phyloP scores from a whole-genome alignment of 1,140 invertebrate species.

The Drosophila pachea region DNA sequence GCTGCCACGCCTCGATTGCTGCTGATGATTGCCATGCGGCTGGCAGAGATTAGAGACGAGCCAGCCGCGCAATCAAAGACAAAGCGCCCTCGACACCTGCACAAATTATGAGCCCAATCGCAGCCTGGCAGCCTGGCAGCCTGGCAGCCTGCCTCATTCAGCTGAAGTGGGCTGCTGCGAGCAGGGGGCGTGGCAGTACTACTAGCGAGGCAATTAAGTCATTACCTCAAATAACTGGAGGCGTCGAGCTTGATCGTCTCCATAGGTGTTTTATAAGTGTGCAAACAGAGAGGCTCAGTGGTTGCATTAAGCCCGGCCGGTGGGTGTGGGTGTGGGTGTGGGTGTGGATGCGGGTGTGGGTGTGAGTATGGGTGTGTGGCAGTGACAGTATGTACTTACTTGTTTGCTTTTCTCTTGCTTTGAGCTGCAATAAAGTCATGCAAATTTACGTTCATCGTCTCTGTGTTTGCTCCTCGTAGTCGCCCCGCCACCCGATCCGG shows the following conservation, averaged over 20 bases:
- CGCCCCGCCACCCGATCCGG: not conserved
- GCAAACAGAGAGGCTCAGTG: slow-evolving; percentile 68
- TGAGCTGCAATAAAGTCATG: slow-evolving; percentile 71
- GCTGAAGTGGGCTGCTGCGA: slow-evolving; percentile 7
- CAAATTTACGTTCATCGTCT: slow-evolving; percentile 58
- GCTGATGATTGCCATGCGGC: slow-evolving; percentile 52
- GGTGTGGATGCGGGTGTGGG: slow-evolving; percentile 10
- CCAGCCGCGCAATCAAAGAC: slow-evolving; percentile 69
- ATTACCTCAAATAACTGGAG: slow-evolving; percentile 68
- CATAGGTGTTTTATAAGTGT: slow-evolving; percentile 69
- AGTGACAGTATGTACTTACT: slow-evolving; percentile 6
- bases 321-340: slow-evolving; percentile 31
- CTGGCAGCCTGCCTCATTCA: not conserved
- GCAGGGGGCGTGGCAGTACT: slow-evolving; percentile 27
- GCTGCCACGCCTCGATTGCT: not conserved
- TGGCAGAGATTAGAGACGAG: slow-evolving; percentile 71
- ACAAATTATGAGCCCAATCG: slow-evolving; percentile 66
- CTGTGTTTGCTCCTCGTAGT: slow-evolving; percentile 37
- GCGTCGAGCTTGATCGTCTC: slow-evolving; percentile 40
- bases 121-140: slow-evolving; percentile 26
- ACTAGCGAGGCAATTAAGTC: slow-evolving; percentile 69
- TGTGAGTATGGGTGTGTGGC: slow-evolving; percentile 28
- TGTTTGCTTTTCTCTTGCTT: slow-evolving; percentile 50
- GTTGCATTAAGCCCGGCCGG: slow-evolving; percentile 54
- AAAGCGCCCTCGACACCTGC: slow-evolving; percentile 69